phyloP scores from a whole-genome alignment of 2,888 invertebrate genomes.

The Euplexia lucipara region DNA sequence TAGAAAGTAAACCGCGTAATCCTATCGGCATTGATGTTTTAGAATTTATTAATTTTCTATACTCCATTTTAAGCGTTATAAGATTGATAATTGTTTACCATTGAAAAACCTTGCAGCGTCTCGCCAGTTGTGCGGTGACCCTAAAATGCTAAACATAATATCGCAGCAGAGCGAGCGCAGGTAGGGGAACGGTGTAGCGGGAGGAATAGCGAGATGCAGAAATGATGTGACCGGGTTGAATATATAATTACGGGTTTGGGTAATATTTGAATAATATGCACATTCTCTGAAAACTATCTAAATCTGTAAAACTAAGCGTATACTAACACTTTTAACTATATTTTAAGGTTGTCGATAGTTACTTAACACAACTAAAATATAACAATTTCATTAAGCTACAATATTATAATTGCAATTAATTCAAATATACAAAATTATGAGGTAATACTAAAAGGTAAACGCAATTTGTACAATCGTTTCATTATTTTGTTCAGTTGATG shows the following conservation, averaged over 20 bases:
- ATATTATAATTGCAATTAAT: constrained; percentile 59
- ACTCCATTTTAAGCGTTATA: too few relatives aligned
- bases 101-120: too few relatives aligned
- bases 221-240: not conserved
- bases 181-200: too few relatives aligned
- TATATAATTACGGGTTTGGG: not conserved
- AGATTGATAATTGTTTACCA: too few relatives aligned
- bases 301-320: not conserved
- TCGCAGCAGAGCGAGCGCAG: too few relatives aligned
- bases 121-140: too few relatives aligned
- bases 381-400: constrained; percentile 59
- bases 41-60: too few relatives aligned
- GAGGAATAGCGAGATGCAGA: too few relatives aligned
- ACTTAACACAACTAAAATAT: constrained; percentile 57
- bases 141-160: too few relatives aligned
- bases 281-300: not conserved
- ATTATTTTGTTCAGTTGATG: constrained; percentile 66
- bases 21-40: too few relatives aligned
- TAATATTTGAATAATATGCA: not conserved
- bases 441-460: constrained; percentile 76
- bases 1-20: too few relatives aligned
- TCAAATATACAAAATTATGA: constrained; percentile 70
- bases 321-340: constrained; percentile 17
- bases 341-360: constrained; percentile 64
- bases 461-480: constrained; percentile 78